These are phyloP conservation scores for Lasioglossum oenotherae DNA, from an alignment of 2,888 invertebrate species.

Conservation along the genomic window DNA sequence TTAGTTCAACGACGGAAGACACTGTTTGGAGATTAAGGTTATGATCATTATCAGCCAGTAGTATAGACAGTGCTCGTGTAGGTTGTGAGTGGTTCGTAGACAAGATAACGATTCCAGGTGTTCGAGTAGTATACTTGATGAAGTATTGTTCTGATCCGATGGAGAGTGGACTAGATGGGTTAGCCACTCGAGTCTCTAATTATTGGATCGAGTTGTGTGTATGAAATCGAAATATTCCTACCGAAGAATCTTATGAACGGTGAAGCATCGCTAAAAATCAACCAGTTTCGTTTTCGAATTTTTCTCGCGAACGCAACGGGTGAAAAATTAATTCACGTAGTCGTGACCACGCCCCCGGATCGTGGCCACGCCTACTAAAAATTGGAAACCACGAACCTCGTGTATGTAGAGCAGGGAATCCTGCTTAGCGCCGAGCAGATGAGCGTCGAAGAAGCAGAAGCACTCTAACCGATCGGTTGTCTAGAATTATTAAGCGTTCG, in stretches of 20 bases:
- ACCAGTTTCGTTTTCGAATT: not conserved
- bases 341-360: not conserved
- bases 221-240: not conserved
- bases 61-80: not conserved
- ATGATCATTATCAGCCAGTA: not conserved
- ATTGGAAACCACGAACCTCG: not conserved
- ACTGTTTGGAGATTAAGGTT: not conserved
- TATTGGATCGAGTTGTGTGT: not conserved
- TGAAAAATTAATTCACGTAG: not conserved
- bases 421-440: slow-evolving; percentile 57
- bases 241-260: not conserved
- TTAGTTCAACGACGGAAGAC: not conserved
- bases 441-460: slow-evolving; percentile 57
- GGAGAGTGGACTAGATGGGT: not conserved
- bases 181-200: not conserved
- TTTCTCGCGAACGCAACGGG: not conserved
- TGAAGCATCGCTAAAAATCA: not conserved
- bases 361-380: not conserved
- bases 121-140: not conserved
- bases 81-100: not conserved
- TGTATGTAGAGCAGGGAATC: slow-evolving; percentile 56
- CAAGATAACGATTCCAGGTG: not conserved
- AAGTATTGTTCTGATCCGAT: not conserved
- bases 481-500: slow-evolving; percentile 53
- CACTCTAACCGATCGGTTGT: slow-evolving; percentile 60